Evolutionary conservation across 1,140 invertebrate species (phyloP), one percentile per base, ranked within the genome.

Genomic region (Pinna nobilis): DNA sequence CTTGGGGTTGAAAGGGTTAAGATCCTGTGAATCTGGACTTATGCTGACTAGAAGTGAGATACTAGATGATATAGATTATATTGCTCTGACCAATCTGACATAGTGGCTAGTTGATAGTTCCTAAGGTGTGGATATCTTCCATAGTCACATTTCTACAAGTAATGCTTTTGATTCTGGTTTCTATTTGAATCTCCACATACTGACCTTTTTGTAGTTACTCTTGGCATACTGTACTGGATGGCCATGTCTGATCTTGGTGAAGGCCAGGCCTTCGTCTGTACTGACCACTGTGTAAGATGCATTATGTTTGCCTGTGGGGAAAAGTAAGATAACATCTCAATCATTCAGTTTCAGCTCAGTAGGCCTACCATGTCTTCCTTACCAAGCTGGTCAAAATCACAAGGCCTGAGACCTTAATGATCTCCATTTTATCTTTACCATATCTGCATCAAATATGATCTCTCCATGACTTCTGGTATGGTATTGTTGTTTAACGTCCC

Each of bases 191-290:
- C 9, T 13, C 13, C 20, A 15, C 20, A 35, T 60, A 35, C 57
- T 7, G 37, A 80, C 78, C 71, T 80, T 80, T 35, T 53, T 47
- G 53, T 77, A 80, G 25, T 67, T 49, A 7, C 51, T 51, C 7
- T 41, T 32, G 13, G 78, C 74, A 68, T 77, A 67, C 15, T 39
- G 33, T n/a, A 80, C 51, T 1, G 78, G 74, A 63, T 80, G 78
- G n/a, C 55, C 20, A 30, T 77, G 61, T 47, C 71, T 55, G 37
- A 71, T 63, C 44, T 80, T 80, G 11, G 64, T 77, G 57, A 76
- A 74, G 11, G 44, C 39, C 30, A 49, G 20, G 6, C 78, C 78
- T n/a, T 50, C 51, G 13, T 69, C 32, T 18, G 33, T 61, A 28
- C 63, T 33, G 28, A 25, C 23, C 23, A 74, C 69, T 3, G 44